These are phyloP conservation scores for Volucella zonaria DNA, from an alignment of 2,888 invertebrate species.

Conservation along the genomic window DNA sequence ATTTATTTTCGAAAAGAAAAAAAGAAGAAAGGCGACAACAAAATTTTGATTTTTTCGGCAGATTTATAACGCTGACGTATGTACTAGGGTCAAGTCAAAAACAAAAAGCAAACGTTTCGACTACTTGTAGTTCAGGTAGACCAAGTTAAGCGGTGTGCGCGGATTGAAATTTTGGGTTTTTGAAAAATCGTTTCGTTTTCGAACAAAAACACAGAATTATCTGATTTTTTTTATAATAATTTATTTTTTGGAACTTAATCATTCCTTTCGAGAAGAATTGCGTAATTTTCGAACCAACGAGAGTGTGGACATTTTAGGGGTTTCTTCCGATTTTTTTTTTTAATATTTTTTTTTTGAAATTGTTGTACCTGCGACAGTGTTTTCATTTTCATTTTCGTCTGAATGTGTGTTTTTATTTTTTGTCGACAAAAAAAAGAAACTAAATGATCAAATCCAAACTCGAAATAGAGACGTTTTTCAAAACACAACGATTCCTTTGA, in stretches of 20 bases:
- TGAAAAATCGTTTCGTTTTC: conserved; percentile 20
- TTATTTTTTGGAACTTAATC: conserved; percentile 38
- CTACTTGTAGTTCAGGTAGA: neutral
- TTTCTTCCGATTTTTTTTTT: neutral
- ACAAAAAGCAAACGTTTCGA: no score
- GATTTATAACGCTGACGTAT: conserved; percentile 12
- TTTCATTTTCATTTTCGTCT: conserved; percentile 7
- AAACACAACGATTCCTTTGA: conserved; percentile 61
- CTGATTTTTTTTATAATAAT: conserved; percentile 9
- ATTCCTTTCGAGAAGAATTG: conserved; percentile 59
- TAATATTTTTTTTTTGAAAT: conserved; percentile 16
- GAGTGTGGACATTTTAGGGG: conserved; percentile 1
- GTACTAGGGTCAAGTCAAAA: neutral
- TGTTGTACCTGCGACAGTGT: conserved; percentile 25
- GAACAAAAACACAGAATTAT: conserved; percentile 5
- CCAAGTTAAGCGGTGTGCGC: conserved; percentile 26
- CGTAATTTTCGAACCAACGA: conserved; percentile 62
- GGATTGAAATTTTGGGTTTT: conserved; percentile 17
- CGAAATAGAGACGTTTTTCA: conserved; percentile 53
- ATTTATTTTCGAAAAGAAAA: conserved; percentile 13
- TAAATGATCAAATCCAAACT: conserved; percentile 23
- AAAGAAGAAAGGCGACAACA: conserved; percentile 16
- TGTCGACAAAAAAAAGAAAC: conserved; percentile 25
- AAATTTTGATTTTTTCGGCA: conserved; percentile 1
- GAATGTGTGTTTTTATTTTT: conserved; percentile 34